Evolutionary conservation across 2,888 invertebrate genomes (phyloP), one percentile per base, ranked within the genome.

Genomic region (Alloplasta piceator): DNA sequence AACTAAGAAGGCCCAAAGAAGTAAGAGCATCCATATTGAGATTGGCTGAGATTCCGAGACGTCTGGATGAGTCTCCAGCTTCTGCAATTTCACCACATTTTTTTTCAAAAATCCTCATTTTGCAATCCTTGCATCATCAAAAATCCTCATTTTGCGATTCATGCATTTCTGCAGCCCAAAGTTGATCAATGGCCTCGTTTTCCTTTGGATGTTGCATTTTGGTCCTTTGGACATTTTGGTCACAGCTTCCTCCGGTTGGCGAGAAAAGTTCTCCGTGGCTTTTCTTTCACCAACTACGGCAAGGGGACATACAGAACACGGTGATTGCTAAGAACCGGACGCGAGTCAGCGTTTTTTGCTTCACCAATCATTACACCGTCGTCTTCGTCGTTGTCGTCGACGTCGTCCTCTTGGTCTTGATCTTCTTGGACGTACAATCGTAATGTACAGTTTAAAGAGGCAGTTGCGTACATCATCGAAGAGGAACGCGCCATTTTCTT

Each of bases 271-370:
- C 10, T 64, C 71, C 50, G 71, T 61, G 74, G 67, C 67, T 77
- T 76, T 75, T 67, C 73, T 80, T 74, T 71, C 66, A 70, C 75
- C 74, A 74, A 78, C 78, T 78, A 83, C 78, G 80, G 67, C 66
- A 52, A 36, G 75, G 66, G 74, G 72, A 72, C 68, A 73, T 64
- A 70, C 61, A 68, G 77, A 73, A 72, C 55, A 66, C 50, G 16
- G 58, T 76, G 77, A 77, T 68, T 68, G 73, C 64, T 58, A 81
- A 77, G 70, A 74, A 81, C 80, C 80, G 80, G 80, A 81, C 80
- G 80, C 80, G 80, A 77, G 80, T 77, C 77, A 81, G 76, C 73
- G 80, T 81, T 81, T 26, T 81, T 81, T 81, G 80, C 80, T 46
- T 52, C 52, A 70, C 80, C 77, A 81, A 81, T 81, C 80, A 81